Base-by-base conservation (phyloP, 1,140 invertebrate species). In the Pseudomyrmex pallidus region DNA sequence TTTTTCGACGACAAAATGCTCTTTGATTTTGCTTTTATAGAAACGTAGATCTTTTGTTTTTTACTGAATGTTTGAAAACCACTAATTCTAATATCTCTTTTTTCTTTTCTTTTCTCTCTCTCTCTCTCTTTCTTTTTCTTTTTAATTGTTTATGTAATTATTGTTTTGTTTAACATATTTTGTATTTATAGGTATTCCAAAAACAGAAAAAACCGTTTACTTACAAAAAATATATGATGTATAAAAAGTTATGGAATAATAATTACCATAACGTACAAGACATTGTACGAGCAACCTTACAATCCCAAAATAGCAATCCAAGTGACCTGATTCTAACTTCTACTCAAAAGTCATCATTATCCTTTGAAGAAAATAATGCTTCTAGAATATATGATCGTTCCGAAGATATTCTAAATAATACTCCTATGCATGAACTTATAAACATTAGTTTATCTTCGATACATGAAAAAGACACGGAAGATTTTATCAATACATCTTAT, bases 121-220 rank as follows among this genome's bases (percentile, higher is more conserved):
- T 35, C 25, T 35, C 25, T 35, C 25, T 35, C 25, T 50, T 2
- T 50, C 12, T 50, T 10, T 50, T 50, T 50, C 7, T 7, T 50
- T 10, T 2, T 50, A 50, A 50, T 50, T 50, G 25, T 35, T 50
- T 50, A 50, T 22, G 10, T 22, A 22, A 15, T 8, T 64, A 64
- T 46, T 46, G 20, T 64, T 44, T 64, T 9, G 17, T 59, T 17
- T 17, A 59, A 10, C 44, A 64, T 64, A 46, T 4, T 17, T 67
- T 67, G 15, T 5, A 20, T 50, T 5, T 52, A 4, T 17, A 67
- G 17, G 17, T 67, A 67, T 67, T 67, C 52, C 25, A 7, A 50
- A 67, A 67, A 67, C 46, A 67, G 17, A 67, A 67, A 50, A 50
- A n/a, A 63, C 15, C 2, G 44, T 63, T 35, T n/a, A n/a, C 35